A percentile compares a stretch with the other conserved stretches of the same genome.
Conservation (phyloP, 1,140 invertebrate species). For the Brachionus sp. region DNA sequence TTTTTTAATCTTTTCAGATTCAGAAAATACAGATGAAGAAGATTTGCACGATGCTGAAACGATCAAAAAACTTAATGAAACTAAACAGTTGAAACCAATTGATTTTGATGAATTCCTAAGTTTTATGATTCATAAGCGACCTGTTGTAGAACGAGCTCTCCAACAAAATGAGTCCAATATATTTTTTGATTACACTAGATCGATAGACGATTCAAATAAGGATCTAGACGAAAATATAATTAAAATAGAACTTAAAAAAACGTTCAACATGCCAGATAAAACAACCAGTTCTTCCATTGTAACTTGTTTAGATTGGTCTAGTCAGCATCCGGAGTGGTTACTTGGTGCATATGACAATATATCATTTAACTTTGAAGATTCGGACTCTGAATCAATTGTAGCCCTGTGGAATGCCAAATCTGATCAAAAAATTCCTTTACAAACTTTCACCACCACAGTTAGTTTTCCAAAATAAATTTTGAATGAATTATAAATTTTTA, state of each 20-base stretch:
- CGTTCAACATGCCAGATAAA: conserved; percentile 12
- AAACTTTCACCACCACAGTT: conserved; percentile 27
- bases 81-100: not conserved
- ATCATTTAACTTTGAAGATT: not conserved
- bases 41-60: not conserved
- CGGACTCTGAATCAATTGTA: not conserved
- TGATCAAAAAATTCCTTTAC: conserved; percentile 29
- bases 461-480: too few relatives aligned
- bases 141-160: conserved; percentile 27
- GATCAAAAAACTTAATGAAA: not conserved
- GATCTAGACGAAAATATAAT: not conserved
- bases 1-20: not conserved
- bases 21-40: not conserved
- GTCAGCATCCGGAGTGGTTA: conserved; percentile 22
- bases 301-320: conserved; percentile 37
- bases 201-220: not conserved
- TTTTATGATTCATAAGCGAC: conserved; percentile 19
- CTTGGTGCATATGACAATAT: conserved; percentile 6
- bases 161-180: conserved; percentile 3
- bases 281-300: not conserved
- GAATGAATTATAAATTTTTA: not conserved
- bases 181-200: conserved; percentile 24
- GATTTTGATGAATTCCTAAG: conserved; percentile 17
- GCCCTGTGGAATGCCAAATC: conserved; percentile 31
- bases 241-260: conserved; percentile 18